Conservation (phyloP, 2,888 invertebrate species). For the Apamea sordens region DNA sequence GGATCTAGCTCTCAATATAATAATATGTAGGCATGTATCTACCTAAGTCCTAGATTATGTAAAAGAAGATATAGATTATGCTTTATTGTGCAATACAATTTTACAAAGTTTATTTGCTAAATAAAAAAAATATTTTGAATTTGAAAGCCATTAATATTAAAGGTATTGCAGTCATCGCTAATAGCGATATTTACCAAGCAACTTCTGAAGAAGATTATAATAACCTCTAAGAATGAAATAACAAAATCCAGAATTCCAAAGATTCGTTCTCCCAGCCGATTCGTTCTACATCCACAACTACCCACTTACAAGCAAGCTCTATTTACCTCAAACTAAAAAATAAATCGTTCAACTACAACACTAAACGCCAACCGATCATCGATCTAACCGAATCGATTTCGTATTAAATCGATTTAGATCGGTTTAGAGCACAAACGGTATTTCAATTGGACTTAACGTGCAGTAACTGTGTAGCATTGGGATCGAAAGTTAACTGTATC, state of each 20-base stretch:
- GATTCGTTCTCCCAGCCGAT: background rate
- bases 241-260: background rate
- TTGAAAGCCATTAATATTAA: background rate
- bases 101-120: background rate
- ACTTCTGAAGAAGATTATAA: background rate
- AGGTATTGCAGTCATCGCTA: background rate
- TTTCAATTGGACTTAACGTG: slow-evolving; percentile 59
- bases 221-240: background rate
- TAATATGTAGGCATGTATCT: background rate
- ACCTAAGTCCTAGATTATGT: background rate
- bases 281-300: background rate
- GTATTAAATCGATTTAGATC: slow-evolving; percentile 62
- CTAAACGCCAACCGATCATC: slow-evolving; percentile 41
- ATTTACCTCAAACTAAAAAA: slow-evolving; percentile 35
- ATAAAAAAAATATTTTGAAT: no score
- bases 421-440: slow-evolving; percentile 64
- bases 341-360: slow-evolving; percentile 33
- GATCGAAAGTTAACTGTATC: slow-evolving; percentile 63
- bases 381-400: slow-evolving; percentile 62
- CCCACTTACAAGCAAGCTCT: background rate
- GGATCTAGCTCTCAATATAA: background rate
- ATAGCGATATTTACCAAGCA: background rate
- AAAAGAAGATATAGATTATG: background rate
- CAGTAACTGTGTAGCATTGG: slow-evolving; percentile 50
- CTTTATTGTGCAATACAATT: background rate